Base-by-base conservation (phyloP, 1,140 invertebrate genomes). In the Portunus trituberculatus region DNA sequence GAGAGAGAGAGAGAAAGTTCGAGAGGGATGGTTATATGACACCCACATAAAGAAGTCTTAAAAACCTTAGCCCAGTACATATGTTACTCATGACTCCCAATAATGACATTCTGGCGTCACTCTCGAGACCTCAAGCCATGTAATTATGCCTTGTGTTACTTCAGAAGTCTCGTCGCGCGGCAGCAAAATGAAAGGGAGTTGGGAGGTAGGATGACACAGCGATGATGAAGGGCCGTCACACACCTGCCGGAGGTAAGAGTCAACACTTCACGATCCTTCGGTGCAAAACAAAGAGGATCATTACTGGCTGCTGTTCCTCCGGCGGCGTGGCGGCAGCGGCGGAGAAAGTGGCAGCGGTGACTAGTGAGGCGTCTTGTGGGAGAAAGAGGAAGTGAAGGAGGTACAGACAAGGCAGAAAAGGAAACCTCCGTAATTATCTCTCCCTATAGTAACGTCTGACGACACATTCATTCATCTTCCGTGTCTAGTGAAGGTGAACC, bases 181-280 rank as follows among this genome's bases (percentile, higher is more conserved):
- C 67, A 76, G 67, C 67, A 76, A n/a, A 76, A 76, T 76, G 67
- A 76, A 76, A 76, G 67, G 67, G 67, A 76, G 67, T 76, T 76
- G 67, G 12, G 3, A 25, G 67, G 20, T n/a, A n/a, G 20, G 67
- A 76, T 76, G 67, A 76, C 67, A 76, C 20, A 76, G 67, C 67
- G 20, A 1, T n/a, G 52, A 59, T 16, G 67, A 76, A n/a, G 25
- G 67, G 67, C 67, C n/a, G 25, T 76, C 67, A 76, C 67, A 76
- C 67, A 76, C 25, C 67, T 76, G 67, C 67, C 67, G 67, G 52
- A 76, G 67, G 67, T 76, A 76, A 76, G n/a, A 76, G 67, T 76
- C 67, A 76, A 76, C 67, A 76, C 67, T 76, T 20, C 16, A n/a
- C 16, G 67, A 76, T 76, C 67, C 67, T 7, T 76, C 67, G n/a